Evolutionary conservation across 1,140 invertebrate species (phyloP), one percentile per base, ranked within the genome.

Genomic region (Scylla paramamosain): DNA sequence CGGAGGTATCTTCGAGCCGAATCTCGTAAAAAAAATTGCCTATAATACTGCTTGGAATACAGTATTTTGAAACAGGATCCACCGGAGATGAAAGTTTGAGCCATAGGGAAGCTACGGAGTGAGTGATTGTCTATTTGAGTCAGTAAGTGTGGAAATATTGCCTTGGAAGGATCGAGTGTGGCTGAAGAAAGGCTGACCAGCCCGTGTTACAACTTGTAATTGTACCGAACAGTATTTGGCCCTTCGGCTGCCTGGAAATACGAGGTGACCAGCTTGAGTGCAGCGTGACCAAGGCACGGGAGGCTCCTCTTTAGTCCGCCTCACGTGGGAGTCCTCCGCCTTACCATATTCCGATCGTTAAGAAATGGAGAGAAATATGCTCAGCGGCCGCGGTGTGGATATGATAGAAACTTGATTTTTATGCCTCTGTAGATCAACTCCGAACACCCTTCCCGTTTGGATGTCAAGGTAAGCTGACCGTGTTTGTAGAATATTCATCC

Each of bases 181-280:
- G 83, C 84, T 83, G 86, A 93, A 93, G 92, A 93, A 93, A 93
- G 92, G 92, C 92, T 93, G 77, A 82, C 39, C 29, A 93, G 92
- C 92, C 82, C 84, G 82, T 93, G 83, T 93, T 93, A 39, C 92
- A 87, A 87, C 83, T 93, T 59, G 83, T 93, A 87, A 93, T 93
- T 29, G 83, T 87, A 52, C 46, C 28, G 82, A 93, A 93, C 92
- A 87, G 45, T 52, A 86, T 84, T 87, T 39, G 20, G 48, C 83
- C 83, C 32, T 29, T 31, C 28, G 25, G 25, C 45, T 52, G 31
- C 7, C 16, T 87, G 52, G 92, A 93, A 59, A 84, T 52, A 25
- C 20, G 6, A 77, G 20, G 6, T 25, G 31, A 86, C 14, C 45
- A 87, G 29, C 45, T 16, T 52, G 45, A 87, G 83, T 93, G 92